Percentiles rank a stretch among this genome's conserved stretches.
These are phyloP conservation scores for Ophraella communa DNA, from an alignment of 2,888 invertebrate genomes.

Conservation along the genomic window DNA sequence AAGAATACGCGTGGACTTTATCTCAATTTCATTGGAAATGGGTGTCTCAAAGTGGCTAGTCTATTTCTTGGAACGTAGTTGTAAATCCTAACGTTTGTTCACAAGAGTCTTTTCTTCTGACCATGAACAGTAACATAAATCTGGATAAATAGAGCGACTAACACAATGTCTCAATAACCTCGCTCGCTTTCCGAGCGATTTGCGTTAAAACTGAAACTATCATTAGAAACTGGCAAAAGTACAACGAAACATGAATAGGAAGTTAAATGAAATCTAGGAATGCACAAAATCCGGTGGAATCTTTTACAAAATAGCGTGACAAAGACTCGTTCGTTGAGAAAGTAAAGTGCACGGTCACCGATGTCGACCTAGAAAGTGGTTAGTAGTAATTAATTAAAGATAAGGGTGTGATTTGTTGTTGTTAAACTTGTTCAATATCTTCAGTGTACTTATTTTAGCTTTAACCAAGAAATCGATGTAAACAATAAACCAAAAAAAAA, in stretches of 20 bases:
- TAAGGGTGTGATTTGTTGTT: background rate
- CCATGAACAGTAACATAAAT: background rate
- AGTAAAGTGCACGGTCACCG: constrained; percentile 9
- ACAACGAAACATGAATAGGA: background rate
- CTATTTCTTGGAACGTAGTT: too few relatives aligned
- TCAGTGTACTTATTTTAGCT: too few relatives aligned
- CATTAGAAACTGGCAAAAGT: background rate
- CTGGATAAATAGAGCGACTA: background rate
- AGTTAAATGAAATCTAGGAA: background rate
- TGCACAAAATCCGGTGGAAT: constrained; percentile 6
- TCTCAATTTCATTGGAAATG: too few relatives aligned
- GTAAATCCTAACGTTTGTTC: too few relatives aligned
- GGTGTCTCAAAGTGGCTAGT: too few relatives aligned
- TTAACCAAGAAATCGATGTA: too few relatives aligned
- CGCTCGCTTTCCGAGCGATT: background rate
- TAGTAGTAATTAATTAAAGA: constrained; percentile 5
- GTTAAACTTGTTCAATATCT: background rate
- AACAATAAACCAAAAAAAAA: too few relatives aligned
- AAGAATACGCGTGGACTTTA: too few relatives aligned
- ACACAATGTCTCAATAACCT: background rate
- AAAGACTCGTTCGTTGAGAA: background rate
- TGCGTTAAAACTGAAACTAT: background rate
- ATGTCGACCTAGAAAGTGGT: constrained; percentile 10
- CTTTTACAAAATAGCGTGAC: constrained; percentile 7
- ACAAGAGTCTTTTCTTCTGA: too few relatives aligned